A percentile compares a stretch with the other conserved stretches of the same genome.
Evolutionary conservation across 2,888 invertebrate genomes (phyloP).

Genomic region (Hyppa rectilinea): DNA sequence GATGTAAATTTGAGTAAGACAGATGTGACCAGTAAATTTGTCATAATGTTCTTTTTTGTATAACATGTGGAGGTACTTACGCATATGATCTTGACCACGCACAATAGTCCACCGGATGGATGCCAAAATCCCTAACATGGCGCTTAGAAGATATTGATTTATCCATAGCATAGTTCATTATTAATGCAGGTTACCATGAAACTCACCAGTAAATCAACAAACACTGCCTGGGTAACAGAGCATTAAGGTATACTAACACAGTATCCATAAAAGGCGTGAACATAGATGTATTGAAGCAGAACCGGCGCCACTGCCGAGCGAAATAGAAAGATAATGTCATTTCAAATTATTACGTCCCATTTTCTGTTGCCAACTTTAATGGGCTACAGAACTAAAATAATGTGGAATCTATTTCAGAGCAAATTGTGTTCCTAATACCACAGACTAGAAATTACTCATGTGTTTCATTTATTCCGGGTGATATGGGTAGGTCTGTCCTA

Average conservation of each 20-base stretch:
- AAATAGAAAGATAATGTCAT: conserved; percentile 52
- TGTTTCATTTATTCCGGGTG: neutral
- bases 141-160: no score
- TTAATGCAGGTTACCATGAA: no score
- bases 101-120: no score
- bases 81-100: no score
- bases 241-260: neutral
- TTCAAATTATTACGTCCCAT: conserved; percentile 48
- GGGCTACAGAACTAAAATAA: conserved; percentile 29
- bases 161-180: no score
- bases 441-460: neutral
- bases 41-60: neutral
- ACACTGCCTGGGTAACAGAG: neutral
- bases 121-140: no score
- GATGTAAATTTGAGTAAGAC: neutral
- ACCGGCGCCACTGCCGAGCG: conserved; percentile 24
- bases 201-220: neutral
- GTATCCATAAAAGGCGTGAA: conserved; percentile 31
- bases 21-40: neutral
- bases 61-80: neutral
- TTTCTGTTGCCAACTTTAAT: conserved; percentile 44
- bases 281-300: conserved; percentile 21
- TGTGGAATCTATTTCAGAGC: conserved; percentile 16
- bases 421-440: conserved; percentile 10
- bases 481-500: neutral